Conservation (phyloP, 2,888 invertebrate species). For the Callosobruchus maculatus region DNA sequence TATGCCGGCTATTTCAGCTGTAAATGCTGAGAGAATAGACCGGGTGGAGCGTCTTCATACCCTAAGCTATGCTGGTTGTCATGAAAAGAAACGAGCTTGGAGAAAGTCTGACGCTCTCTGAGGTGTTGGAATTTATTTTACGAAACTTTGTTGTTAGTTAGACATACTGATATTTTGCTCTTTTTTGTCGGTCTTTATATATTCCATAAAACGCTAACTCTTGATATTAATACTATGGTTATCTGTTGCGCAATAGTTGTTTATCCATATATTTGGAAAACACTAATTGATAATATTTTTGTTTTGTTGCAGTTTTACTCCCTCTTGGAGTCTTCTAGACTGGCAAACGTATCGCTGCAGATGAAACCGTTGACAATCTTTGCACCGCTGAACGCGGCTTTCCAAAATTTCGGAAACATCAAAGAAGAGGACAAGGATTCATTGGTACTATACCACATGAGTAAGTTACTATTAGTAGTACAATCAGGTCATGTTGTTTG, state of each 20-base stretch:
- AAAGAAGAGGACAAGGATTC: conserved; percentile 20
- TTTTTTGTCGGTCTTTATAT: too few relatives aligned
- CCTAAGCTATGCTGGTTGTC: neutral
- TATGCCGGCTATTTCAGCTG: neutral
- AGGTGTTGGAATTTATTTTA: too few relatives aligned
- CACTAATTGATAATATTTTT: conserved; percentile 4
- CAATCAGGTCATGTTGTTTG: too few relatives aligned
- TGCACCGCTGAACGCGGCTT: conserved; percentile 84
- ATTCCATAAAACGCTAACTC: too few relatives aligned
- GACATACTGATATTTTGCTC: too few relatives aligned
- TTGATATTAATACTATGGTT: too few relatives aligned
- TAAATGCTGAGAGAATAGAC: neutral
- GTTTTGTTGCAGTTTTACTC: conserved; percentile 71
- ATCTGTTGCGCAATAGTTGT: too few relatives aligned
- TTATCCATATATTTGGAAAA: neutral
- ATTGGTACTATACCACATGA: conserved; percentile 76
- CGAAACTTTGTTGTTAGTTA: too few relatives aligned
- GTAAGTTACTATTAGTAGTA: conserved; percentile 55
- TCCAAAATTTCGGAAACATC: conserved; percentile 61
- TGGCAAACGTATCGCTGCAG: conserved; percentile 70
- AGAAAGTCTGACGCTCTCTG: neutral
- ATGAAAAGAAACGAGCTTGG: neutral
- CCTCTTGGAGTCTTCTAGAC: conserved; percentile 66
- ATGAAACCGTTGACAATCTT: conserved; percentile 80
- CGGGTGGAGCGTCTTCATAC: neutral